A percentile compares a stretch with the other conserved stretches of the same genome.
Evolutionary conservation across 2,888 invertebrate species (phyloP).

Genomic region (Muscina levida): DNA sequence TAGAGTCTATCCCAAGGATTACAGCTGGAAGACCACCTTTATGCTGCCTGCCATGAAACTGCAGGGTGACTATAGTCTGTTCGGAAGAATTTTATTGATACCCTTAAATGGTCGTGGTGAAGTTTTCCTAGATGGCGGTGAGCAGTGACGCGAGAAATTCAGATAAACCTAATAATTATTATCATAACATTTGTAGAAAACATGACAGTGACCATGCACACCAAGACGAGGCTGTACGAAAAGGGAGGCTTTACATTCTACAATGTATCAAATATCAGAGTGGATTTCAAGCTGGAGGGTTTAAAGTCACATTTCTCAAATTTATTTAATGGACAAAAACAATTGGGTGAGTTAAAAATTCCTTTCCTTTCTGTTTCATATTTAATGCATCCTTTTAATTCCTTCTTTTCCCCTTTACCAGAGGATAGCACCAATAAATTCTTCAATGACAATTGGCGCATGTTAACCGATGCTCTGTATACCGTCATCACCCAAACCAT

Average conservation of each 20-base stretch:
- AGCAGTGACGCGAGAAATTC: slow-evolving; percentile 70
- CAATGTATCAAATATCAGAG: slow-evolving; percentile 85
- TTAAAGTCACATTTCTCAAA: slow-evolving; percentile 86
- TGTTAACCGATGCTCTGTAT: slow-evolving; percentile 86
- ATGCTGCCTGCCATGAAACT: slow-evolving; percentile 85
- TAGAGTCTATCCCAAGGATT: slow-evolving; percentile 85
- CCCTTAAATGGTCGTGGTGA: slow-evolving; percentile 85
- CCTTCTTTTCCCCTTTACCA: slow-evolving; percentile 75
- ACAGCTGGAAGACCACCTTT: slow-evolving; percentile 86
- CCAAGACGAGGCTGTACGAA: slow-evolving; percentile 84
- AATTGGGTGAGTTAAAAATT: slow-evolving; percentile 81
- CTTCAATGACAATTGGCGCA: slow-evolving; percentile 87
- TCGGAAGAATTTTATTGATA: slow-evolving; percentile 86
- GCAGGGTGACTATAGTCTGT: slow-evolving; percentile 85
- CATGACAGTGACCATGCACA: slow-evolving; percentile 84
- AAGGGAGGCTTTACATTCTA: slow-evolving; percentile 85
- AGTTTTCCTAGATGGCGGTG: slow-evolving; percentile 87
- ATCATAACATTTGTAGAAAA: slow-evolving; percentile 80
- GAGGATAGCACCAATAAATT: slow-evolving; percentile 89
- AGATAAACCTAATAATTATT: slow-evolving; percentile 7
- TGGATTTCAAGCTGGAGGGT: slow-evolving; percentile 86
- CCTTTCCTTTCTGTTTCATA: too few species aligned
- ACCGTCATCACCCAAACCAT: slow-evolving; percentile 86
- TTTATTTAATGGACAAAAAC: slow-evolving; percentile 86
- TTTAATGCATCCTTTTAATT: background rate